Base-by-base conservation (phyloP, 1,140 invertebrate genomes). In the Drosophila jambulina region DNA sequence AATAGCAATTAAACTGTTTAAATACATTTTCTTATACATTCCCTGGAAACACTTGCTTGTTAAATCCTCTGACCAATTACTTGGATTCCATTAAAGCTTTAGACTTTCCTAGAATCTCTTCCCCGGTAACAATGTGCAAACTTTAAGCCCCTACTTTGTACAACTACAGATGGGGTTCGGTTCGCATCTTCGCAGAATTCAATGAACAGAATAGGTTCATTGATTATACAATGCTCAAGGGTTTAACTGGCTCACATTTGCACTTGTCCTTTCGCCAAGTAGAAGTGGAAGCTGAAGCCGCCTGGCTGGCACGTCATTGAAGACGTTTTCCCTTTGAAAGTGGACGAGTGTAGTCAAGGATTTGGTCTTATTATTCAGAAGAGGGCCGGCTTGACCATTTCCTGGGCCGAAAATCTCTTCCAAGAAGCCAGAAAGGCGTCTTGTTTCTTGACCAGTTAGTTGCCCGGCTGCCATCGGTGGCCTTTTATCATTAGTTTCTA, bases 401-500 rank as follows among this genome's bases (percentile, higher is more conserved):
- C 51, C 67, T 72, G 53, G 36, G 4, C 38, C 23, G 21, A 62
- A 25, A 10, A 45, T 25, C 19, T 27, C 45, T 51, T 53, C 29
- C 27, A 23, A 32, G 36, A 49, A 46, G 43, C 57, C 10, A 36
- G 38, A 40, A 38, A 58, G 40, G 15, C 21, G 60, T 23, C 38
- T 64, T 56, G 38, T 59, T 49, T n/a, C 54, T 69, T 62, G 59
- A 56, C 57, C 60, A 25, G 45, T 23, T 23, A 36, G 45, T 59
- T 27, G 53, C 49, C 49, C 49, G 19, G 13, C 29, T 65, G 42
- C 56, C 57, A 17, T 45, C 54, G 25, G 40, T 60, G 56, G 54
- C 59, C 59, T 62, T 69, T 64, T 63, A 74, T 69, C 65, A 70
- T 61, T 61, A 80, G 80, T 88, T 83, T 76, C 25, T 87, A 36